These are phyloP conservation scores for Urocitellus parryii DNA, from an alignment of 2,113 vertebrate species.

Conservation along the genomic window DNA sequence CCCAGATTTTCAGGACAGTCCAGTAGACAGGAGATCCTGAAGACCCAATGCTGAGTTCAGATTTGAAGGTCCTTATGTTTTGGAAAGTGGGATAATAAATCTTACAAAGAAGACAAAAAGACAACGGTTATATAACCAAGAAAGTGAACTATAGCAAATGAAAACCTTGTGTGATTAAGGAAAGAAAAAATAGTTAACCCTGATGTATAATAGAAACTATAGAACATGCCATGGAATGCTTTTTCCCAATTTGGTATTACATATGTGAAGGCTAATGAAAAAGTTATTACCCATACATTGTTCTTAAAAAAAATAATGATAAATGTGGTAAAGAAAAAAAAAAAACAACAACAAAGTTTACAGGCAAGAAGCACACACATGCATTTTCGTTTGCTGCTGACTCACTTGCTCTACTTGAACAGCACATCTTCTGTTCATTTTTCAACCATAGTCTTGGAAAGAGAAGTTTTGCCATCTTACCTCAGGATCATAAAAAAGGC, in stretches of 20 bases:
- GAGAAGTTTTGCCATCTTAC: constrained; percentile 43
- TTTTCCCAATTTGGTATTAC: neutral
- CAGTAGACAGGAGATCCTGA: neutral
- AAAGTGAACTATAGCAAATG: neutral
- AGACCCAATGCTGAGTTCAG: neutral
- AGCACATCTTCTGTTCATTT: neutral
- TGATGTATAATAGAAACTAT: neutral
- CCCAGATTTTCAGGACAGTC: neutral
- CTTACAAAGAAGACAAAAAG: neutral
- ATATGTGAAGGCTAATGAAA: neutral
- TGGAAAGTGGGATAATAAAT: too few species aligned
- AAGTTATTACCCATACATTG: neutral
- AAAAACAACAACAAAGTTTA: neutral
- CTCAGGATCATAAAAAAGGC: neutral
- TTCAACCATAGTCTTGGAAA: neutral
- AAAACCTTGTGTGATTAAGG: neutral
- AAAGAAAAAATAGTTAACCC: neutral
- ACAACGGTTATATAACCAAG: neutral
- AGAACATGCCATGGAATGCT: neutral
- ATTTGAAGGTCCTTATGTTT: neutral
- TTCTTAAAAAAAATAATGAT: neutral
- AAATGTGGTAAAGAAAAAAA: neutral
- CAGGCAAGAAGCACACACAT: neutral
- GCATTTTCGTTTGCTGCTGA: neutral
- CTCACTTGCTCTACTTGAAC: neutral